Evolutionary conservation across 2,888 invertebrate genomes (phyloP), one percentile per base, ranked within the genome.

Genomic region (Heliconius hortense): DNA sequence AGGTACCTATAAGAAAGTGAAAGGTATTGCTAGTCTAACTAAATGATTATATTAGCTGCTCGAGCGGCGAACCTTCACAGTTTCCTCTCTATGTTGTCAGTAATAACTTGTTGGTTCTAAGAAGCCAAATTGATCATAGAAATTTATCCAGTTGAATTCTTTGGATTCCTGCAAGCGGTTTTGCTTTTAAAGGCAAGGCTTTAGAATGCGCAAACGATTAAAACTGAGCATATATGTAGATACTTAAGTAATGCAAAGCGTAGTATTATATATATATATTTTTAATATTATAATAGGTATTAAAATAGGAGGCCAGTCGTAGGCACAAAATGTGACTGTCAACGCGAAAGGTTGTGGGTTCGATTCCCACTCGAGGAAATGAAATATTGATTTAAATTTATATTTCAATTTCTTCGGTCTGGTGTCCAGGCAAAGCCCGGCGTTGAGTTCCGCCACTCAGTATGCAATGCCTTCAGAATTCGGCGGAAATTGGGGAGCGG

Each of bases 1-100:
- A 35, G 35, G 21, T 77, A 60, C 26, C 18, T 60, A 73, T 79
- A 79, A 63, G 78, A 82, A 81, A 82, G 83, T 82, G 83, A 83
- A 83, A 82, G 81, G 80, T 74, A 74, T 66, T 72, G 70, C 73
- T 78, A 76, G 78, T 77, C 75, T 78, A 80, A 77, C 77, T 79
- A 77, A 81, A 79, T 77, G 77, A 78, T 77, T 76, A 72, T 77
- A 77, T 76, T 78, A 79, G 77, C 76, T 75, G 76, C 73, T 80
- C 78, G 77, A 79, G 78, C 78, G 78, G 81, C 79, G 80, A 82
- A 81, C 79, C 81, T 79, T 79, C 77, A 69, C 69, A 76, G 77
- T 77, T 78, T 78, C 78, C 77, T 77, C 77, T 77, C 74, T 48
- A 78, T 72, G 77, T 79, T 63, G 75, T 56, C 75, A 62, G 73